Conservation (phyloP, 2,797 vertebrate species). For the Heterohyrax brucei region DNA sequence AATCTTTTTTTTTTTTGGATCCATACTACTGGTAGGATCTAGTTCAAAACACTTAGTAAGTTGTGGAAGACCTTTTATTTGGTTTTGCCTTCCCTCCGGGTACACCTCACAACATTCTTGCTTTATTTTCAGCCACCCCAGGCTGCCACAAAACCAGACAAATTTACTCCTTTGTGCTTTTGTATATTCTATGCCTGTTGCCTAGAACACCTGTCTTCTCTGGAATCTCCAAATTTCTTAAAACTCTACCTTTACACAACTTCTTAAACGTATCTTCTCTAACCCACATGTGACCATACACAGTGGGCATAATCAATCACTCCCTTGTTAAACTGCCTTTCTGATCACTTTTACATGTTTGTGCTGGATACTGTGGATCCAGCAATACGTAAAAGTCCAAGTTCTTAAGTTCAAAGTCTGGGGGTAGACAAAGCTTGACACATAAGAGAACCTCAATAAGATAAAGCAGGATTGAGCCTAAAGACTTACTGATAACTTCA, state of each 20-base stretch:
- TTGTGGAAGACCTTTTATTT: not conserved
- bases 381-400: not conserved
- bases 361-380: not conserved
- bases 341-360: not conserved
- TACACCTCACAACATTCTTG: not conserved
- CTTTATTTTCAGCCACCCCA: not conserved
- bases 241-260: not conserved
- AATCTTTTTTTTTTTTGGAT: not conserved
- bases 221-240: not conserved
- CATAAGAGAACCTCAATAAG: not conserved
- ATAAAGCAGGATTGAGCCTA: not conserved
- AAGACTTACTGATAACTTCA: not conserved
- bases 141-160: not conserved
- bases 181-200: not conserved
- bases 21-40: not conserved
- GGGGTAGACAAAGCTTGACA: not conserved
- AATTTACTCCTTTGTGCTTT: not conserved
- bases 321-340: not conserved
- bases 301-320: not conserved
- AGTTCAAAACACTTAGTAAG: slow-evolving; percentile 7
- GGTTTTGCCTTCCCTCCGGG: not conserved
- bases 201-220: not conserved
- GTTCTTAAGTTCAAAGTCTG: slow-evolving; percentile 7
- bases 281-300: not conserved
- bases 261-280: not conserved